Conservation (phyloP, 2,113 vertebrate species). For the Myotis davidii region DNA sequence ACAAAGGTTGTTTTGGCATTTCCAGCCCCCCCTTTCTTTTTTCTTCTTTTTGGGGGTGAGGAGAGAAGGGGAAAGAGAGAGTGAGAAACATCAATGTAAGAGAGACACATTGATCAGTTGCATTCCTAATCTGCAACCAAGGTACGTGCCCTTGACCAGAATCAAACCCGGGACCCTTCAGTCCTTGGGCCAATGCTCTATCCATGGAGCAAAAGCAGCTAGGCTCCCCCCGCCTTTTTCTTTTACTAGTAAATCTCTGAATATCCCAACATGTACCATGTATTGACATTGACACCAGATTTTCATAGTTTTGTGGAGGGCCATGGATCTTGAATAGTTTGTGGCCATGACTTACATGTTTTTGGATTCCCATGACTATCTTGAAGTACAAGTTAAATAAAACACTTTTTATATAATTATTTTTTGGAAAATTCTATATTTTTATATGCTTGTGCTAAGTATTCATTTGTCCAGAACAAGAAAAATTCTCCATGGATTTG, state of each 20-base stretch:
- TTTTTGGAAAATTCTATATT: not conserved
- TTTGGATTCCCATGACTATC: not conserved
- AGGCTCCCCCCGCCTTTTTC: not conserved
- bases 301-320: not conserved
- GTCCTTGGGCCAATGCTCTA: no score
- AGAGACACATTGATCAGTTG: no score
- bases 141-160: no score
- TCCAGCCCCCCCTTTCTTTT: not conserved
- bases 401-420: not conserved
- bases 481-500: constrained; percentile 21
- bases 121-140: no score
- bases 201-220: no score
- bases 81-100: no score
- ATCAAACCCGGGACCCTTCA: no score
- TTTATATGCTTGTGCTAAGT: not conserved
- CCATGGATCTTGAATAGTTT: not conserved
- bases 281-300: not conserved
- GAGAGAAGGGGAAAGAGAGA: no score
- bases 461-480: not conserved
- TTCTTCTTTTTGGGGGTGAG: not conserved
- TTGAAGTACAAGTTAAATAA: not conserved
- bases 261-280: not conserved
- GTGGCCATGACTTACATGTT: not conserved
- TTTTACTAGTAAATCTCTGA: not conserved
- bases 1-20: not conserved